Percentiles rank a stretch among this genome's conserved stretches.
Conservation (phyloP, 1,140 invertebrate species). For the Lasaia peninsularis region DNA sequence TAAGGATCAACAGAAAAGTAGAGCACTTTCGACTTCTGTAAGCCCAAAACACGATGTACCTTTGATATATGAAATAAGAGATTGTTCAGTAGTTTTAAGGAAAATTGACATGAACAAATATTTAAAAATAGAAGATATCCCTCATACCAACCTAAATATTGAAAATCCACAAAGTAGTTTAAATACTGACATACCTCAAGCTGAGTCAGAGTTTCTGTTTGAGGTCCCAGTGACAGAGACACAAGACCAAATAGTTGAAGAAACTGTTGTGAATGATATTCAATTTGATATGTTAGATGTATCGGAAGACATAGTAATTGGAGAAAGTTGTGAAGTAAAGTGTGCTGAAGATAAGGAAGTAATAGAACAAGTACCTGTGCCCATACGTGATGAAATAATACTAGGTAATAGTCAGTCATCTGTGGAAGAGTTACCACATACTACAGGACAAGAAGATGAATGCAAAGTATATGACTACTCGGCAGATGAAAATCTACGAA, state of each 20-base stretch:
- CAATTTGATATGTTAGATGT: constrained; percentile 69
- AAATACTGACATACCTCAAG: not conserved
- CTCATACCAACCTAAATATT: not conserved
- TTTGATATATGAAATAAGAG: constrained; percentile 32
- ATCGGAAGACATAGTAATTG: constrained; percentile 67
- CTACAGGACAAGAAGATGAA: constrained; percentile 32
- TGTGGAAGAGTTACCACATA: constrained; percentile 33
- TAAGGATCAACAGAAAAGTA: not conserved
- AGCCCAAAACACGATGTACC: not conserved
- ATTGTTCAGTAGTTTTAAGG: constrained; percentile 50
- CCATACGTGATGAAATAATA: constrained; percentile 60
- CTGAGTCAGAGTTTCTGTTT: not conserved
- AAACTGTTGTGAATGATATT: constrained; percentile 42
- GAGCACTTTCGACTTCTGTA: not conserved
- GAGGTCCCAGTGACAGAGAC: not conserved
- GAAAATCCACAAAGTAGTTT: not conserved
- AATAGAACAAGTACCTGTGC: constrained; percentile 26
- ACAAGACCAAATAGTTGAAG: constrained; percentile 28
- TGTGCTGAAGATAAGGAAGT: constrained; percentile 38
- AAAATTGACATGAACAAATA: constrained; percentile 46
- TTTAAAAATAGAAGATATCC: constrained; percentile 13
- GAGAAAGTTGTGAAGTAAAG: constrained; percentile 52
- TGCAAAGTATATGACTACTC: constrained; percentile 66
- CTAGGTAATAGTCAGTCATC: constrained; percentile 63
- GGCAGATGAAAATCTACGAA: constrained; percentile 52